Evolutionary conservation across 2,797 vertebrate genomes (phyloP), one percentile per base, ranked within the genome.

Genomic region (Amniataba percoides): DNA sequence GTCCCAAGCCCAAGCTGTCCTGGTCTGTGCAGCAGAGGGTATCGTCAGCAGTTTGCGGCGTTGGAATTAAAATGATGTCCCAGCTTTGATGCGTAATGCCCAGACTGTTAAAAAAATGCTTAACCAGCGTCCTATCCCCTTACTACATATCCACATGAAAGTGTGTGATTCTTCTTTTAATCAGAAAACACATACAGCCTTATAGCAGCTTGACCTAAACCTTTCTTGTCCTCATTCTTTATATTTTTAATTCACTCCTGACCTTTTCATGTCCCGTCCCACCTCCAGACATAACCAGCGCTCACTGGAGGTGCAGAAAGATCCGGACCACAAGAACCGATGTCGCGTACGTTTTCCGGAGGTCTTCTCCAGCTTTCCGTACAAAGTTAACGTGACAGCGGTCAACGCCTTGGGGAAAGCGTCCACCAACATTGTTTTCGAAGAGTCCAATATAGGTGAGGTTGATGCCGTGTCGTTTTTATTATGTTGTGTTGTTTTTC

Each of bases 401-500:
- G 93, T 96, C 83, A 99, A 98, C 19, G 92, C 96, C 13, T 92
- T 99, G 93, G 98, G 98, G 45, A 96, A 95, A 90, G 96, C 95
- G 9, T 96, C 91, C 57, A 92, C 89, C 19, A 88, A 93, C 16
- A 82, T 95, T 87, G 95, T 95, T 74, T 99, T 99, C 34, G 98
- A 99, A 2, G 98, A 99, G 91, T 96, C 97, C 77, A 84, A 74
- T 62, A 99, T 99, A 93, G 98, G 98, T 99, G 94, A 91, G 89
- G 68, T 2, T 51, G 7, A 43, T 18, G 15, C 18, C 9, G 14
- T 36, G 6, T 78, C 8, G 34, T 23, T 11, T 70, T 58, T 48
- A 1, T 63, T 10, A n/a, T 74, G 45, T 45, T 51, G 25, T 52
- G 13, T 45, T 39, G 14, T 31, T 58, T 15, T 64, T 49, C 19